Conservation (phyloP, 1,140 invertebrate species). For the Lutraria rhynchaena region DNA sequence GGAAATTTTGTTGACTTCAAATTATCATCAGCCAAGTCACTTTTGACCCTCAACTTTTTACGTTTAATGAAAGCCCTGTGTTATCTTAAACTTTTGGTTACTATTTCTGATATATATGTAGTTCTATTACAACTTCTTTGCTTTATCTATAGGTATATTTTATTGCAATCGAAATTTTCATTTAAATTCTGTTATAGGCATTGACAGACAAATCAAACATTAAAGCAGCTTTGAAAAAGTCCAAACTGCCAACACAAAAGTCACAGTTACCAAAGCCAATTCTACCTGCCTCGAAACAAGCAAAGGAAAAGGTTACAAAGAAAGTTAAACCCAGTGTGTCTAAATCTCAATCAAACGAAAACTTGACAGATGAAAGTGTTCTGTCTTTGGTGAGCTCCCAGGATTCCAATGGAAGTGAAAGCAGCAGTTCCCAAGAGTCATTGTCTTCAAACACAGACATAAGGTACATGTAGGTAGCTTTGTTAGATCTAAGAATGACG, state of each 20-base stretch:
- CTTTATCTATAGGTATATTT: too few species aligned
- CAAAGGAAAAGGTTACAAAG: conserved; percentile 49
- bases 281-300: not conserved
- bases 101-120: too few species aligned
- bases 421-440: conserved; percentile 52
- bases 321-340: not conserved
- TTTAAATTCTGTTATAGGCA: conserved; percentile 26
- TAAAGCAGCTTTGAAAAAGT: conserved; percentile 57
- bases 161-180: not conserved
- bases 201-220: conserved; percentile 32
- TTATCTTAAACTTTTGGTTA: too few species aligned
- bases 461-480: conserved; percentile 54
- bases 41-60: too few species aligned
- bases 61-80: too few species aligned
- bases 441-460: conserved; percentile 55
- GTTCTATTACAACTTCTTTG: too few species aligned
- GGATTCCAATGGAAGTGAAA: conserved; percentile 19
- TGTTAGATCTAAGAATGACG: too few species aligned
- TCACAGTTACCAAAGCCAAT: conserved; percentile 20
- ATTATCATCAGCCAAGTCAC: too few species aligned
- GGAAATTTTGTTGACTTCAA: too few species aligned
- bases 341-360: conserved; percentile 38
- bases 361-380: conserved; percentile 38
- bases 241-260: conserved; percentile 37
- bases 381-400: conserved; percentile 28